These are phyloP conservation scores for Heteromurus nitidus DNA, from an alignment of 2,888 invertebrate genomes.

Conservation along the genomic window DNA sequence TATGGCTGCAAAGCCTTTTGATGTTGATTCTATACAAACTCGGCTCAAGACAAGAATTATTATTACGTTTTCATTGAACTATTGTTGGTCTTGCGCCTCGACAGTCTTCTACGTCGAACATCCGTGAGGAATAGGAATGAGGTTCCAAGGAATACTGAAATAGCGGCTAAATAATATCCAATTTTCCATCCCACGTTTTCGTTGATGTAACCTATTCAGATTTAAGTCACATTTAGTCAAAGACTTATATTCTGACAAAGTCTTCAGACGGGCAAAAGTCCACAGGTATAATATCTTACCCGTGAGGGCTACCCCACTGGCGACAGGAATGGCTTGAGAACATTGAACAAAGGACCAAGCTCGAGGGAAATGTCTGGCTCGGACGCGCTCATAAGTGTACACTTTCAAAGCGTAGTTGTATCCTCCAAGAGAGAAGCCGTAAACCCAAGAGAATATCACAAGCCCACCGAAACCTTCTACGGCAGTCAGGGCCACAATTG, in stretches of 20 bases:
- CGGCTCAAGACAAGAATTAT: too few species aligned
- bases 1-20: too few species aligned
- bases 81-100: constrained; percentile 68
- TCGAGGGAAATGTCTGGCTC: constrained; percentile 89
- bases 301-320: constrained; percentile 88
- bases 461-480: constrained; percentile 82
- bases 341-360: constrained; percentile 94
- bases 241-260: too few species aligned
- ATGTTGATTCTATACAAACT: too few species aligned
- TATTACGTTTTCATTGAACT: constrained; percentile 73
- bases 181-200: constrained; percentile 83
- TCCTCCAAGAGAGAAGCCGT: constrained; percentile 89
- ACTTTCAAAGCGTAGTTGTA: constrained; percentile 92
- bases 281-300: too few species aligned
- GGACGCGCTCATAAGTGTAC: constrained; percentile 91
- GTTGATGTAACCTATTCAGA: constrained; percentile 84
- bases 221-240: background rate
- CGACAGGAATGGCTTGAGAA: constrained; percentile 89
- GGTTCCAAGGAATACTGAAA: constrained; percentile 85
- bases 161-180: constrained; percentile 89
- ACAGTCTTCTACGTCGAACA: constrained; percentile 81
- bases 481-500: constrained; percentile 85
- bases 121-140: constrained; percentile 88
- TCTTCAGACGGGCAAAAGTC: too few species aligned
- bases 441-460: constrained; percentile 77